Conservation (phyloP, 2,888 invertebrate genomes). For the Pristionchus japonicus region DNA sequence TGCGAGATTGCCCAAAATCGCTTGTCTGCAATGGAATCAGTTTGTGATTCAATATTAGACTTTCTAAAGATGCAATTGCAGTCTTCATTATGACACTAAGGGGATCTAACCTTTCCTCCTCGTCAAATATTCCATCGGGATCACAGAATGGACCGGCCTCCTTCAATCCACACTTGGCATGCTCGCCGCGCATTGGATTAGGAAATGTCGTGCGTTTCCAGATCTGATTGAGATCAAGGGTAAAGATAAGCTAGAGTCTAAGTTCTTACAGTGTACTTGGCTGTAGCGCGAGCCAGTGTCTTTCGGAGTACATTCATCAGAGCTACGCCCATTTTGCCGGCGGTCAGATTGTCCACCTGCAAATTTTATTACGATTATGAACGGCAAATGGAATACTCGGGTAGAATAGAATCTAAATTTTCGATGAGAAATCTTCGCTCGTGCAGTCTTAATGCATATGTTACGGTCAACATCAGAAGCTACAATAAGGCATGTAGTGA, state of each 20-base stretch:
- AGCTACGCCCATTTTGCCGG: background rate
- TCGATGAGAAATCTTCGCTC: too few species aligned
- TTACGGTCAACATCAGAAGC: too few species aligned
- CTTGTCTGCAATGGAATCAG: background rate
- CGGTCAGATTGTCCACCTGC: background rate
- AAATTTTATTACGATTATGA: too few species aligned
- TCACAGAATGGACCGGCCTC: slow-evolving; percentile 18
- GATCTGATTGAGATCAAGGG: background rate
- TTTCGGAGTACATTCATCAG: background rate
- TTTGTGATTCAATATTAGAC: background rate
- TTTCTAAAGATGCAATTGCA: too few species aligned
- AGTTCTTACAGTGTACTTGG: background rate
- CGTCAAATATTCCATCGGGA: slow-evolving; percentile 10
- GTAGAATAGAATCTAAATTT: too few species aligned
- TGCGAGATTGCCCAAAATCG: background rate
- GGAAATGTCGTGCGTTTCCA: background rate
- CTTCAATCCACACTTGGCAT: background rate
- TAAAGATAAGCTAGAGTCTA: background rate
- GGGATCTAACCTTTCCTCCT: background rate
- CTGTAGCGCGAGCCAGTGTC: background rate
- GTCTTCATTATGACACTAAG: too few species aligned
- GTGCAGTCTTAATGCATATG: too few species aligned
- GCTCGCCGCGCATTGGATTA: slow-evolving; percentile 30
- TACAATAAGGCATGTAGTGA: too few species aligned
- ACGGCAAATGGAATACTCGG: too few species aligned